Conservation (phyloP, 2,113 vertebrate genomes). For the Myiozetetes cayanensis region DNA sequence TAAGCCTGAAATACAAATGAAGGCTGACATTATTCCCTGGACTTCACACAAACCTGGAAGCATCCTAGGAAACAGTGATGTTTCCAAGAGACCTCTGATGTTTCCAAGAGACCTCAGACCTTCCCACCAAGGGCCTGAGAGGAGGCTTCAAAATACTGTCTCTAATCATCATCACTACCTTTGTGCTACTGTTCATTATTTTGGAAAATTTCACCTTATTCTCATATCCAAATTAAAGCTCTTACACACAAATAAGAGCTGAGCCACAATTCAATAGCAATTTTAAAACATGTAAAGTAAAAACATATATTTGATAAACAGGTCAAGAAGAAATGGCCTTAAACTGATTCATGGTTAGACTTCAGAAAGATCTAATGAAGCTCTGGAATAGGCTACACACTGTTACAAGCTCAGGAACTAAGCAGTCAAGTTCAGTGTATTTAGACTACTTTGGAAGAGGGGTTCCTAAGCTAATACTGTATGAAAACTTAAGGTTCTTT, state of each 20-base stretch:
- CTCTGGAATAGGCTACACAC: neutral
- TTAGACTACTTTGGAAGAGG: neutral
- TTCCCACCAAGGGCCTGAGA: neutral
- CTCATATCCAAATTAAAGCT: neutral
- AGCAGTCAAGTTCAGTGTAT: neutral
- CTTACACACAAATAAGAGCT: neutral
- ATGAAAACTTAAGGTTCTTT: neutral
- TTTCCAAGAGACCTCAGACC: neutral
- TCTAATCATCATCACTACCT: rapidly evolving
- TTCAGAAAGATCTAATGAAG: neutral
- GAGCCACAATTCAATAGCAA: neutral
- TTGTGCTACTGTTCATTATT: neutral
- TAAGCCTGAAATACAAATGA: neutral
- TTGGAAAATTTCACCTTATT: neutral
- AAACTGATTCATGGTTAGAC: neutral
- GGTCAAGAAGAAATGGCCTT: neutral
- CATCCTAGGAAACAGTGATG: neutral
- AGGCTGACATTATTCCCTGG: too few relatives aligned
- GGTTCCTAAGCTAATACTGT: neutral
- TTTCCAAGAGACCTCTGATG: neutral
- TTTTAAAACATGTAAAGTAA: neutral
- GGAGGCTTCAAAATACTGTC: neutral
- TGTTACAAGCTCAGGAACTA: neutral
- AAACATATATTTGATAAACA: neutral
- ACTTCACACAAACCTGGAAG: neutral